These are phyloP conservation scores for Atherinomorus stipes DNA, from an alignment of 2,113 vertebrate genomes.

Conservation along the genomic window DNA sequence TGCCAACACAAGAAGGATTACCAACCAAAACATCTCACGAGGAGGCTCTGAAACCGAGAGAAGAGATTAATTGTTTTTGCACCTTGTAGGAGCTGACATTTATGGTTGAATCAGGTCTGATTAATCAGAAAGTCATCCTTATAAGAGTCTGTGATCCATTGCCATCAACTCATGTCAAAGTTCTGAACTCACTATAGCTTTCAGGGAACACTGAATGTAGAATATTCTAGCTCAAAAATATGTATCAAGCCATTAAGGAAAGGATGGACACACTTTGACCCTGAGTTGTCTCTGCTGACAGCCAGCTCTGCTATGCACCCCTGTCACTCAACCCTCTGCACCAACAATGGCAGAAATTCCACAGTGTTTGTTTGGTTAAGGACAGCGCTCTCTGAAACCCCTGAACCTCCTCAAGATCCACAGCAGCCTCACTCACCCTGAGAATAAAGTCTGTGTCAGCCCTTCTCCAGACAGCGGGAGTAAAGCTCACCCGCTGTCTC, in stretches of 20 bases:
- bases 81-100: no score
- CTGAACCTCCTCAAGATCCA: conserved; percentile 78
- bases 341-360: conserved; percentile 85
- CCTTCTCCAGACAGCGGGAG: conserved; percentile 61
- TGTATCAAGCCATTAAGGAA: neutral
- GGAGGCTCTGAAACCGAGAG: no score
- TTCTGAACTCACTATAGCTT: no score
- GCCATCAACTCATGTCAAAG: no score
- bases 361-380: conserved; percentile 86
- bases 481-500: conserved; percentile 59
- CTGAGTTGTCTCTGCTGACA: conserved; percentile 76
- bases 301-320: conserved; percentile 70
- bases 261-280: conserved; percentile 78
- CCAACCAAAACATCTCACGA: no score
- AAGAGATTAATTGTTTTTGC: no score
- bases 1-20: no score
- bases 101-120: neutral
- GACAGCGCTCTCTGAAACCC: conserved; percentile 80
- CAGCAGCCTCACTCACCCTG: conserved; percentile 71
- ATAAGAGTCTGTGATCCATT: no score
- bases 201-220: no score
- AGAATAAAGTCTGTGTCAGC: conserved; percentile 59
- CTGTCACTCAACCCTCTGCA: conserved; percentile 81
- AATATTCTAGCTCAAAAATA: no score
- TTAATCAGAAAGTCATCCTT: no score